Evolutionary conservation across 2,888 invertebrate genomes (phyloP).

Genomic region (Thera britannica): DNA sequence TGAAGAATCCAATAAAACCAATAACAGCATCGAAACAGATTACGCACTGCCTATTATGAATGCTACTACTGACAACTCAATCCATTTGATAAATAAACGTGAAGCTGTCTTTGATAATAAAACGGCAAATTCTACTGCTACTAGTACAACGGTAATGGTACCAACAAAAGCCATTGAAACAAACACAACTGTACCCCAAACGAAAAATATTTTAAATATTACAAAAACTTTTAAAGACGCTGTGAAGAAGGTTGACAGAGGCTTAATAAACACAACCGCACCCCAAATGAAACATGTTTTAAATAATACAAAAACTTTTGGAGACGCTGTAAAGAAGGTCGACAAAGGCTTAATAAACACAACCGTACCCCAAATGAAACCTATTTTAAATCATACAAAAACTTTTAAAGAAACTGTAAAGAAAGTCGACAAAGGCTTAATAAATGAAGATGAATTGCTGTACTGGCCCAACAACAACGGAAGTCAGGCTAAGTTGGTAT

Average conservation of each 20-base stretch:
- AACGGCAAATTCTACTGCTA: constrained; percentile 1
- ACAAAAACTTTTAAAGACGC: no score
- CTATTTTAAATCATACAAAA: constrained; percentile 28
- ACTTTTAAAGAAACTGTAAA: constrained; percentile 43
- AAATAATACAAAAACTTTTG: constrained; percentile 37
- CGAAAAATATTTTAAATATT: no score
- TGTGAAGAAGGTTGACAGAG: no score
- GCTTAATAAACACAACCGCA: constrained; percentile 11
- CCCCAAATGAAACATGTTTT: constrained; percentile 10
- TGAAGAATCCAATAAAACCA: constrained; percentile 51
- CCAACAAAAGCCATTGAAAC: constrained; percentile 16
- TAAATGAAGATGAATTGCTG: constrained; percentile 61
- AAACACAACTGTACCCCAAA: no score
- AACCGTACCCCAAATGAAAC: constrained; percentile 8
- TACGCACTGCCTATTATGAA: constrained; percentile 47
- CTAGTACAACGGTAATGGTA: constrained; percentile 15
- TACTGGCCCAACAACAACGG: constrained; percentile 65
- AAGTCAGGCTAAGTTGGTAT: constrained; percentile 27
- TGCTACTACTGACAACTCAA: constrained; percentile 46
- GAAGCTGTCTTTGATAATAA: constrained; percentile 38
- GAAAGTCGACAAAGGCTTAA: constrained; percentile 55
- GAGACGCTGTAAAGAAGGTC: constrained; percentile 47
- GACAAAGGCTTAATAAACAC: constrained; percentile 51
- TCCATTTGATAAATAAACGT: constrained; percentile 56
- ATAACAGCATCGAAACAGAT: constrained; percentile 72